Percentiles rank a stretch among this genome's conserved stretches.
Evolutionary conservation across 2,888 invertebrate genomes (phyloP).

Genomic region (Coenonympha arcania): DNA sequence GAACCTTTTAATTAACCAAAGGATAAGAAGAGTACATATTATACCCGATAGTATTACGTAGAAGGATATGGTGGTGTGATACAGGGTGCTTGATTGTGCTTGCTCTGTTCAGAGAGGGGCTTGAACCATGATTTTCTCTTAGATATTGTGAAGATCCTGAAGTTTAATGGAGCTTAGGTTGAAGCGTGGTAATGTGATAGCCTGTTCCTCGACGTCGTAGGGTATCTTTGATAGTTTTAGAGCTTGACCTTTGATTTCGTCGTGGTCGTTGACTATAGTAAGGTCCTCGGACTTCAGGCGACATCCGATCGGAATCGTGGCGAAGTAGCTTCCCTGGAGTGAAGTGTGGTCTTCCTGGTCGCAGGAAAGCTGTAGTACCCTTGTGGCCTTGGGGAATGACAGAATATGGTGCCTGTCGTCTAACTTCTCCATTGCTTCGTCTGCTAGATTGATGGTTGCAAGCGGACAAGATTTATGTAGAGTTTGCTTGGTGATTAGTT

Average conservation of each 20-base stretch:
- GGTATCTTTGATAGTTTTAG: constrained; percentile 10
- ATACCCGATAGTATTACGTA: neutral
- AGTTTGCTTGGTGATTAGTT: constrained; percentile 20
- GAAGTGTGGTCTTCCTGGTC: neutral
- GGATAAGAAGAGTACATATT: neutral
- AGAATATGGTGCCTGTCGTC: neutral
- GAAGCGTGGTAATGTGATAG: too few species aligned
- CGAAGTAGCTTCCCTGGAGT: constrained; percentile 20
- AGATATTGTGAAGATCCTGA: neutral
- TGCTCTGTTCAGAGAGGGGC: neutral
- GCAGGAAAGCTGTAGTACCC: neutral
- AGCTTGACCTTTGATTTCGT: constrained; percentile 18
- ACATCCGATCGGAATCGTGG: constrained; percentile 18
- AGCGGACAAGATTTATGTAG: constrained; percentile 16
- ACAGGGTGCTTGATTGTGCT: neutral
- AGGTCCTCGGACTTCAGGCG: constrained; percentile 17
- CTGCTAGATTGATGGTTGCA: neutral
- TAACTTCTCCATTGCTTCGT: constrained; percentile 13
- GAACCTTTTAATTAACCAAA: too few species aligned
- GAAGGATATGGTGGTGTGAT: neutral
- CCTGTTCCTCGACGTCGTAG: neutral
- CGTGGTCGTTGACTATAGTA: constrained; percentile 19
- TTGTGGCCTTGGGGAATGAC: neutral
- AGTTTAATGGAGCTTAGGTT: neutral
- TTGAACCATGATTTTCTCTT: neutral